Evolutionary conservation across 2,113 vertebrate genomes (phyloP).

Genomic region (Illadopsis cleaveri): DNA sequence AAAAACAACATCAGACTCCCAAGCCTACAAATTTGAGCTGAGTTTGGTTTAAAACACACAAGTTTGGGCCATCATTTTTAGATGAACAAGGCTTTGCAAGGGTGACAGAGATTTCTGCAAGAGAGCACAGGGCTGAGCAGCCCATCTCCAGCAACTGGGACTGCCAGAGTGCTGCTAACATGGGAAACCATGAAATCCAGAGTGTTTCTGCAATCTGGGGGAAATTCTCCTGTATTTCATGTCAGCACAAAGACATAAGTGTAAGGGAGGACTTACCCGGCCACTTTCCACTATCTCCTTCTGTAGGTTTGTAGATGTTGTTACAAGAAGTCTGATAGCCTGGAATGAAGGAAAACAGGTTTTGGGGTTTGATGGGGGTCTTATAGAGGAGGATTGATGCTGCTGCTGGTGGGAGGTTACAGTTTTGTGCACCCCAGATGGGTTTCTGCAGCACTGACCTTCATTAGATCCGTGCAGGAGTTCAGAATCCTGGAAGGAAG

Average conservation of each 20-base stretch:
- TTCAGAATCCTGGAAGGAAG: constrained; percentile 83
- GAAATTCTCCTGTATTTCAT: background rate
- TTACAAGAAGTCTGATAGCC: constrained; percentile 91
- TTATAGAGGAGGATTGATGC: background rate
- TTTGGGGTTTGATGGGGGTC: background rate
- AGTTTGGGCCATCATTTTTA: background rate
- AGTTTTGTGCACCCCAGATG: background rate
- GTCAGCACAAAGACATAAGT: background rate
- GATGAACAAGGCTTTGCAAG: background rate
- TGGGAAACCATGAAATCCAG: background rate
- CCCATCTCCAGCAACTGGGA: background rate
- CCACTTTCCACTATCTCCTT: constrained; percentile 96
- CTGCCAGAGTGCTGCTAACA: background rate
- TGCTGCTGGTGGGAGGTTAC: background rate
- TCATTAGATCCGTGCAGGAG: constrained; percentile 96
- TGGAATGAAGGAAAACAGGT: constrained; percentile 18
- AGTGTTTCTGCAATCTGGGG: background rate
- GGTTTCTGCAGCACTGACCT: constrained; percentile 77
- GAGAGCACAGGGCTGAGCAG: background rate
- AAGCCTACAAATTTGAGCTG: background rate
- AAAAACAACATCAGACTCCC: background rate
- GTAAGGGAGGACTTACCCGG: constrained; percentile 76
- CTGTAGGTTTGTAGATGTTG: constrained; percentile 90
- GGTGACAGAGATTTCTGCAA: fast-evolving
- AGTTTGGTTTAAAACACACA: background rate